Evolutionary conservation across 2,888 invertebrate species (phyloP).

Genomic region (Drosophila cracens): DNA sequence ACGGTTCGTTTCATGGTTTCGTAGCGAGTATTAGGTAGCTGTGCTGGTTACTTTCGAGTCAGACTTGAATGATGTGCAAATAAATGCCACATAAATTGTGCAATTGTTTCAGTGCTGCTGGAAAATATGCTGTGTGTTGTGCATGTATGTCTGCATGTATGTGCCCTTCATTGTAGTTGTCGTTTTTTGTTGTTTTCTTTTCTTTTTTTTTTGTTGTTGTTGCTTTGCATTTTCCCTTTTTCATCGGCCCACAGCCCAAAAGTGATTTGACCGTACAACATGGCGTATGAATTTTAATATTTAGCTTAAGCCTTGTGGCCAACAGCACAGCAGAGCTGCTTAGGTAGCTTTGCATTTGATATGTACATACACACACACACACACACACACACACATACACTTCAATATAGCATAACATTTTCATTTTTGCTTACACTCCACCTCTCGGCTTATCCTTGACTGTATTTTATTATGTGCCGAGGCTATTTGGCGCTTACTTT

Average conservation of each 20-base stretch:
- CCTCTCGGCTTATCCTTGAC: slow-evolving; percentile 26
- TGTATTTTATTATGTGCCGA: slow-evolving; percentile 62
- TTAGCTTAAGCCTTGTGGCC: slow-evolving; percentile 55
- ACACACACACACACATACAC: slow-evolving; percentile 14
- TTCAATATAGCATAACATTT: slow-evolving; percentile 45
- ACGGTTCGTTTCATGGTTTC: slow-evolving; percentile 59
- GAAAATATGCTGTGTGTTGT: slow-evolving; percentile 67
- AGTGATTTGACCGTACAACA: slow-evolving; percentile 78
- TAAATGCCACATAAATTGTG: slow-evolving; percentile 79
- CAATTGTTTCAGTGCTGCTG: slow-evolving; percentile 66
- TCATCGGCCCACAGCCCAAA: slow-evolving; percentile 20
- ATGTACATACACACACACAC: slow-evolving; percentile 13
- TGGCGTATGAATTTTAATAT: slow-evolving; percentile 81
- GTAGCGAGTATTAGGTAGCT: slow-evolving; percentile 27
- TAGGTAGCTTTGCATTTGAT: slow-evolving; percentile 58
- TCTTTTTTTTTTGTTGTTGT: neutral
- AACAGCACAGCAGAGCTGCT: slow-evolving; percentile 29
- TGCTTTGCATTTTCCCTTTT: slow-evolving; percentile 1
- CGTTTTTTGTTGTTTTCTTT: slow-evolving; percentile 10
- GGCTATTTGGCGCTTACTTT: slow-evolving; percentile 64
- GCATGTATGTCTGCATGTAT: neutral
- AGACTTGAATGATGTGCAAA: slow-evolving; percentile 65
- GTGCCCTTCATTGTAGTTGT: slow-evolving; percentile 58
- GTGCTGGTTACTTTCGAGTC: slow-evolving; percentile 10
- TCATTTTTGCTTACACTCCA: slow-evolving; percentile 40